Evolutionary conservation across 2,888 invertebrate species (phyloP), one percentile per base, ranked within the genome.

Genomic region (Calephelis perditalis): DNA sequence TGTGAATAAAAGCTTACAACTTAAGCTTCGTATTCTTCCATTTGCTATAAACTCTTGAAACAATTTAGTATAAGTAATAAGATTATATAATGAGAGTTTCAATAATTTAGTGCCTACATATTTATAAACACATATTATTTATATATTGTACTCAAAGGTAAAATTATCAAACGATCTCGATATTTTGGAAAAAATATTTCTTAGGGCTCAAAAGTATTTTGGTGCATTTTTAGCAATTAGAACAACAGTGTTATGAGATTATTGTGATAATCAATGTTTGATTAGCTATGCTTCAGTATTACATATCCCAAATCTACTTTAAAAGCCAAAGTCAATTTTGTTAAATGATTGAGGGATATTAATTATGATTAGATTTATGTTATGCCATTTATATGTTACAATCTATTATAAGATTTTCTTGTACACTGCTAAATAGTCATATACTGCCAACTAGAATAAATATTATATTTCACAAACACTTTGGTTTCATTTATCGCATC

Each of bases 361-460:
- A 70, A 73, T 70, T 74, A 70, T 73, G 71, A 70, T 75, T 75
- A 75, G 74, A 72, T 77, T 74, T 76, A 75, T 79, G 15, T 52
- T 10, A 83, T 82, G 84, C 84, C 83, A 85, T 83, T 74, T 74
- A 73, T 52, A 10, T 10, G 35, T 26, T 52, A 52, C 52, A 49
- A 12, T 7, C 36, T 36, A 36, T n/a, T 54, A 36, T 36, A 54
- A 36, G 36, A 11, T 35, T 54, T 54, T 54, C 54, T 54, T 54
- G 54, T 54, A 54, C 36, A 54, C 54, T 60, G 61, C 78, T 78
- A 69, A 73, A 75, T 80, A 83, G 83, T 82, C 79, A 81, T 77
- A 79, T 82, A 84, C 84, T 86, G 86, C 85, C 85, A 86, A 81
- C 70, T 81, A 79, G 77, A 74, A 71, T 77, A 71, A 54, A 61